A percentile compares a stretch with the other conserved stretches of the same genome.
phyloP scores from a whole-genome alignment of 1,140 invertebrate genomes.

The Trinorchestia longiramus region DNA sequence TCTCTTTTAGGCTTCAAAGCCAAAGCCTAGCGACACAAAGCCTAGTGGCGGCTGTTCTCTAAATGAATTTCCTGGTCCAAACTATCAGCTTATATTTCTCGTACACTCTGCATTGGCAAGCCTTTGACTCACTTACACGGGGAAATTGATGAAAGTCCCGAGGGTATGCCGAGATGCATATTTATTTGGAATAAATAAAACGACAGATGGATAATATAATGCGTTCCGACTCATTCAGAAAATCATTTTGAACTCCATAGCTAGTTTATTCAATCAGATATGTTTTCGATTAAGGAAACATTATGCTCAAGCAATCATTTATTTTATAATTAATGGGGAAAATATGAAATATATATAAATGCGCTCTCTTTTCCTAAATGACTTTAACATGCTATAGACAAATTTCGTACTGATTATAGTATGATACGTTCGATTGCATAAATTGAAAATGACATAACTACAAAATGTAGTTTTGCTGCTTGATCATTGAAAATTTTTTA shows the following conservation, averaged over 20 bases:
- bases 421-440: not conserved
- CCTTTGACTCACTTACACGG: slow-evolving; percentile 22
- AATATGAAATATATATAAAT: not conserved
- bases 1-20: not conserved
- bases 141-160: not conserved
- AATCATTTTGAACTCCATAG: not conserved
- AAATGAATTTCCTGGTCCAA: slow-evolving; percentile 5
- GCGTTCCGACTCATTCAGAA: not conserved
- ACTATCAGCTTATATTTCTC: slow-evolving; percentile 10
- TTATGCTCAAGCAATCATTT: not conserved
- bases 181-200: not conserved
- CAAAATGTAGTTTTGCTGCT: not conserved
- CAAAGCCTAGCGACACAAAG: slow-evolving; percentile 5
- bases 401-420: not conserved
- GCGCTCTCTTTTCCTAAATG: not conserved
- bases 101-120: slow-evolving; percentile 1
- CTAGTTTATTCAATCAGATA: not conserved
- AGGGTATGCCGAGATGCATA: not conserved
- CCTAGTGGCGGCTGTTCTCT: not conserved
- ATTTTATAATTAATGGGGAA: not conserved
- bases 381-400: not conserved
- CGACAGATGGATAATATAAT: not conserved
- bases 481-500: not conserved
- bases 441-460: not conserved
- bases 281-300: not conserved